These are phyloP conservation scores for Gerris lacustris DNA, from an alignment of 2,888 invertebrate species.

Conservation along the genomic window DNA sequence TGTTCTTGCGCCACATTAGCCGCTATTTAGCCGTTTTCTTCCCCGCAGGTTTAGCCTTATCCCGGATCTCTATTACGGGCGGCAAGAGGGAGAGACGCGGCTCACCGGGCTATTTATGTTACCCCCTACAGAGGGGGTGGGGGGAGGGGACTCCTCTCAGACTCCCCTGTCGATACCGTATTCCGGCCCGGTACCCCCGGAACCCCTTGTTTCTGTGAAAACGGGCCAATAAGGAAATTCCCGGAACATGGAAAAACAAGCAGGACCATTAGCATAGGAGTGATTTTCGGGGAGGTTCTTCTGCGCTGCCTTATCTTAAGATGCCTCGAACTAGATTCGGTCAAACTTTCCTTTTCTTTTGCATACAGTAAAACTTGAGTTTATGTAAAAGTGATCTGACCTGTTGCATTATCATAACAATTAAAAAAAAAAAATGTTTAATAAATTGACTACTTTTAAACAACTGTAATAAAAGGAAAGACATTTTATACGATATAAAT, in stretches of 20 bases:
- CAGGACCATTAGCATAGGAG: neutral
- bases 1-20: conserved; percentile 23
- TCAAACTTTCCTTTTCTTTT: too few relatives aligned
- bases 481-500: too few relatives aligned
- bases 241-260: neutral
- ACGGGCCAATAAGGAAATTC: neutral
- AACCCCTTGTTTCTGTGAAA: neutral
- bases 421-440: too few relatives aligned
- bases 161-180: conserved; percentile 7
- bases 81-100: neutral
- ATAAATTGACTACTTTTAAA: too few relatives aligned
- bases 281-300: too few relatives aligned
- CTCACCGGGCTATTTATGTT: neutral
- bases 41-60: conserved; percentile 6
- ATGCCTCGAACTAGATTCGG: too few relatives aligned
- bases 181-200: neutral
- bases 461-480: too few relatives aligned
- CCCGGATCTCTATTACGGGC: conserved; percentile 7
- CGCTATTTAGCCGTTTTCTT: conserved; percentile 24
- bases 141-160: neutral
- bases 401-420: too few relatives aligned
- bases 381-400: too few relatives aligned
- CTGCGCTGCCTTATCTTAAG: too few relatives aligned
- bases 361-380: too few relatives aligned
- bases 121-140: neutral